A percentile compares a stretch with the other conserved stretches of the same genome.
Conservation (phyloP, 2,888 invertebrate species). For the Laspeyria flexula region DNA sequence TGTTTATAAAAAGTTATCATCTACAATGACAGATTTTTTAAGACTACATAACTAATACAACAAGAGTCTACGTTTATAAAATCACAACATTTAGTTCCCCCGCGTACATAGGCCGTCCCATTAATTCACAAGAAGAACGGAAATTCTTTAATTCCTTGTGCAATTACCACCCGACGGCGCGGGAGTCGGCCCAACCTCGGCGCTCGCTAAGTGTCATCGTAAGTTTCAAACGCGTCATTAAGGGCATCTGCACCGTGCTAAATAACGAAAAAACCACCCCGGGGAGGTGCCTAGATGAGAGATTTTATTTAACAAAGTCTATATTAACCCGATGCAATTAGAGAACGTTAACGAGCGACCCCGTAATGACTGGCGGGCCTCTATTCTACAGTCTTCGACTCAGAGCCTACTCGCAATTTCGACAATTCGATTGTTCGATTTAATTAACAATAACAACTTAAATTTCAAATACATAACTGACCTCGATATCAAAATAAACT, state of each 20-base stretch:
- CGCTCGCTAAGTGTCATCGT: constrained; percentile 84
- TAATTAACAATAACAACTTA: too few relatives aligned
- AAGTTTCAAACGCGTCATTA: constrained; percentile 86
- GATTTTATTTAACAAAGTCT: constrained; percentile 87
- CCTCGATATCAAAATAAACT: too few relatives aligned
- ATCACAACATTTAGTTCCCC: constrained; percentile 51
- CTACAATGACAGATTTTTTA: too few relatives aligned
- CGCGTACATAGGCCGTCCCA: constrained; percentile 67
- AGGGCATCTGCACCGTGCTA: constrained; percentile 84
- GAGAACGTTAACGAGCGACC: constrained; percentile 83
- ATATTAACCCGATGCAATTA: constrained; percentile 86
- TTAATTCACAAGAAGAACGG: constrained; percentile 72
- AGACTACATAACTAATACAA: too few relatives aligned
- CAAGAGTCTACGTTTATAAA: constrained; percentile 37
- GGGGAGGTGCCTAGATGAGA: constrained; percentile 72
- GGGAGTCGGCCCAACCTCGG: constrained; percentile 61
- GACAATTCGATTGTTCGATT: too few relatives aligned
- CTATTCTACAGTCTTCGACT: constrained; percentile 61
- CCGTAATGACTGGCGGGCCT: constrained; percentile 78
- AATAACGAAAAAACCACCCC: constrained; percentile 78
- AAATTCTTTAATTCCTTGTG: constrained; percentile 83
- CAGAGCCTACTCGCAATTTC: neutral
- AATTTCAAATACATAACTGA: too few relatives aligned
- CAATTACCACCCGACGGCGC: constrained; percentile 74
- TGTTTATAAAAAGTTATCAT: too few relatives aligned